Base-by-base conservation (phyloP, 2,113 vertebrate genomes). In the Hydropotes inermis region DNA sequence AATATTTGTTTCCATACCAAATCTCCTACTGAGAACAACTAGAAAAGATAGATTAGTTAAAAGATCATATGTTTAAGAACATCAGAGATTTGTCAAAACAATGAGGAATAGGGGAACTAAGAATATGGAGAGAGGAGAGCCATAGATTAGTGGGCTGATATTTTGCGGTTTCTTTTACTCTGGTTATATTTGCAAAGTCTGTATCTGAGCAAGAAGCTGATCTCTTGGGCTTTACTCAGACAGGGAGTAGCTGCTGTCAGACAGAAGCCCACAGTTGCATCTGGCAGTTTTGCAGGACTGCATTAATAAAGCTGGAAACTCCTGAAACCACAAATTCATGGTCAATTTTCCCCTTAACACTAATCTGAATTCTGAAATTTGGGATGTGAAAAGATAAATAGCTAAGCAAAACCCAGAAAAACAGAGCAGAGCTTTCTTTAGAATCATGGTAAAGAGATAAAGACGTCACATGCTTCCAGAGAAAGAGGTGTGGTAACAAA, bases 311-410 rank as follows among this genome's bases (percentile, higher is more conserved):
- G 47, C 74, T 76, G 19, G n/a, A 87, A 92, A 78, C 16, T 43
- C n/a, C 6, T 64, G 57, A 76, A 52, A 81, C 39, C n/a, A 58
- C 52, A 84, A n/a, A 94, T 87, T 92, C 79, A 93, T 47, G 81
- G 55, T 74, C 39, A 78, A 11, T 45, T 95, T 87, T 87, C 12
- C n/a, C 15, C 67, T 79, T 82, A 78, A 70, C 74, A 67, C 58
- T 27, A 52, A 60, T 47, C 33, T 79, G 61, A 96, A 91, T 89
- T 91, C 28, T 95, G 15, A 94, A 90, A 91, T 70, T 70, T 95
- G 39, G 57, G 17, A 30, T 87, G 3, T 61, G 88, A 23, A 25
- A 82, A 39, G 27, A 92, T 94, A 91, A 93, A 54, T 16, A 87
- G 25, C 67, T 92, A 91, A 58, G 12, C 30, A 89, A 58, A 87